phyloP scores from a whole-genome alignment of 2,888 invertebrate species.

The Melieria crassipennis region DNA sequence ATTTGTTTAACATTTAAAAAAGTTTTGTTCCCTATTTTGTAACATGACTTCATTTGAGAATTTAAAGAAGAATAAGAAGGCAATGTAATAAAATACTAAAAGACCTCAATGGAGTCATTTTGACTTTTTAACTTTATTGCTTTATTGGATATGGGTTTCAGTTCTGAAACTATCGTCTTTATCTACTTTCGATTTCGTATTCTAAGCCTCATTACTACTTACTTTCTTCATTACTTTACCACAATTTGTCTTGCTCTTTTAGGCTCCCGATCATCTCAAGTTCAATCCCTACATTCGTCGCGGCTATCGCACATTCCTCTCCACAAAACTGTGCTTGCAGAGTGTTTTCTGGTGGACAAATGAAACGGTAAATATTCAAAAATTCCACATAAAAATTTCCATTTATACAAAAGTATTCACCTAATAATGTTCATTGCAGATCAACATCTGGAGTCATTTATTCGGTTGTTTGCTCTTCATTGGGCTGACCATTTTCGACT shows the following conservation, averaged over 20 bases:
- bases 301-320: conserved; percentile 86
- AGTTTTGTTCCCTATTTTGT: too few relatives aligned
- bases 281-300: conserved; percentile 87
- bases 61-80: too few relatives aligned
- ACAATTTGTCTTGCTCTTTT: conserved; percentile 14
- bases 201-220: too few relatives aligned
- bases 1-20: too few relatives aligned
- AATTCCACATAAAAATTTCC: neutral
- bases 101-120: too few relatives aligned
- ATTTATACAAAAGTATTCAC: neutral
- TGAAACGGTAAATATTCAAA: conserved; percentile 72
- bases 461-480: conserved; percentile 86
- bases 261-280: conserved; percentile 85
- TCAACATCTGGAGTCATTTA: conserved; percentile 97
- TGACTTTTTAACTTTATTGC: too few relatives aligned
- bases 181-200: too few relatives aligned
- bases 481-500: conserved; percentile 84
- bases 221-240: neutral
- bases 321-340: conserved; percentile 85
- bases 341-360: conserved; percentile 97
- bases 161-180: too few relatives aligned
- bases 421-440: conserved; percentile 53
- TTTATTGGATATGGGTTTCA: too few relatives aligned
- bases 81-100: too few relatives aligned
- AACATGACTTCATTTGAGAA: too few relatives aligned